Base-by-base conservation (phyloP, 1,140 invertebrate species). In the Leptopilina clavipes region DNA sequence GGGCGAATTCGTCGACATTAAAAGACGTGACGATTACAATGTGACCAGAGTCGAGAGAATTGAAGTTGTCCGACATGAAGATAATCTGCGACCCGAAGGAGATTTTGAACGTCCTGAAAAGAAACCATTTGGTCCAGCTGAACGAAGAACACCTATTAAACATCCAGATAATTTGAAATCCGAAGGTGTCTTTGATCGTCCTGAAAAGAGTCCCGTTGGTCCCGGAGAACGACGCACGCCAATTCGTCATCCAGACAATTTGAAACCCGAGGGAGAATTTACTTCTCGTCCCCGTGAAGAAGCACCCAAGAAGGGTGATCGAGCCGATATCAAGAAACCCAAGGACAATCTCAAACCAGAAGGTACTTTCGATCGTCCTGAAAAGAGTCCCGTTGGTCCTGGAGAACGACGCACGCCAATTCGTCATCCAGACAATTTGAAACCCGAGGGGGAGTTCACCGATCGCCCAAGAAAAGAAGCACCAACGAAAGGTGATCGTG, bases 121-220 rank as follows among this genome's bases (percentile, higher is more conserved):
- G 40, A 31, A 76, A 0, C 76, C 79, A 3, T 45, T 81, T 17
- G 83, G 82, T n/a, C 85, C 82, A 12, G 85, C 79, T 0, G 83
- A 88, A 44, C 83, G 83, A 76, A 80, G 86, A 73, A 79, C 80
- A 14, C 85, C 87, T 0, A 88, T 88, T 17, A 89, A 80, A 79
- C 93, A 92, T 40, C 79, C 90, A 31, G 93, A 94, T 79, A 93
- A 94, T 82, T 84, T 93, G 0, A 91, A 87, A 81, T 89, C 92
- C 93, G 94, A 94, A 87, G 94, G 93, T 70, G 89, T 92, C 12
- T 92, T 93, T 87, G 45, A 93, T 0, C 72, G 83, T 3, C 85
- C 88, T 0, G 70, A 84, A 10, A 87, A 86, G 37, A 76, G 70
- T 45, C 73, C 90, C 70, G 22, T 91, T 17, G 90, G 90, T 9